Evolutionary conservation across 1,140 invertebrate species (phyloP).

Genomic region (Chymomyza costata): DNA sequence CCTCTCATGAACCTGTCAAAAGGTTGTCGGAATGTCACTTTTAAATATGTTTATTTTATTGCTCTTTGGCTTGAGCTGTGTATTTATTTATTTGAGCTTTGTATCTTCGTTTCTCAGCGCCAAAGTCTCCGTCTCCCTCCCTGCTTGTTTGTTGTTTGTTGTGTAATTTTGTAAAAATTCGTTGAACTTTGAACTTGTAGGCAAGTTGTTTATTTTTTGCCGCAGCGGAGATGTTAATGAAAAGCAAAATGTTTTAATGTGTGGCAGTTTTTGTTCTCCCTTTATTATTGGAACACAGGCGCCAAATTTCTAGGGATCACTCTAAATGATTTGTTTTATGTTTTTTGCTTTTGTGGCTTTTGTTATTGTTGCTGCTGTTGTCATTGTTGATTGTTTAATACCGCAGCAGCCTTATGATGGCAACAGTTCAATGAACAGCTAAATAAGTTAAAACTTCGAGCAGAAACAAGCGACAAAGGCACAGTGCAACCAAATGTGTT

Average conservation of each 20-base stretch:
- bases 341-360: slow-evolving; percentile 10
- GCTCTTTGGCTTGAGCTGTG: slow-evolving; percentile 40
- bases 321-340: slow-evolving; percentile 18
- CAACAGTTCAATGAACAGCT: slow-evolving; percentile 59
- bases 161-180: slow-evolving; percentile 48
- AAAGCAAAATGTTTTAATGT: slow-evolving; percentile 30
- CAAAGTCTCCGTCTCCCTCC: too few species aligned
- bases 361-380: slow-evolving; percentile 21
- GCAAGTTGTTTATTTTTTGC: too few species aligned
- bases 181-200: slow-evolving; percentile 61
- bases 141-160: slow-evolving; percentile 29
- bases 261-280: slow-evolving; percentile 12
- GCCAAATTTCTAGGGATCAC: neutral
- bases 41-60: slow-evolving; percentile 72
- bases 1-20: slow-evolving; percentile 70
- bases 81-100: slow-evolving; percentile 63
- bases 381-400: slow-evolving; percentile 48
- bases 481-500: too few species aligned
- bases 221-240: too few species aligned
- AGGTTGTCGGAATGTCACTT: slow-evolving; percentile 68
- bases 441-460: slow-evolving; percentile 44
- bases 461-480: too few species aligned
- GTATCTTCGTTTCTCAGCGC: slow-evolving; percentile 1
- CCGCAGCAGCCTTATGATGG: slow-evolving; percentile 19
- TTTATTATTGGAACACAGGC: slow-evolving; percentile 21